These are phyloP conservation scores for Scomber scombrus DNA, from an alignment of 2,113 vertebrate species.

Conservation along the genomic window DNA sequence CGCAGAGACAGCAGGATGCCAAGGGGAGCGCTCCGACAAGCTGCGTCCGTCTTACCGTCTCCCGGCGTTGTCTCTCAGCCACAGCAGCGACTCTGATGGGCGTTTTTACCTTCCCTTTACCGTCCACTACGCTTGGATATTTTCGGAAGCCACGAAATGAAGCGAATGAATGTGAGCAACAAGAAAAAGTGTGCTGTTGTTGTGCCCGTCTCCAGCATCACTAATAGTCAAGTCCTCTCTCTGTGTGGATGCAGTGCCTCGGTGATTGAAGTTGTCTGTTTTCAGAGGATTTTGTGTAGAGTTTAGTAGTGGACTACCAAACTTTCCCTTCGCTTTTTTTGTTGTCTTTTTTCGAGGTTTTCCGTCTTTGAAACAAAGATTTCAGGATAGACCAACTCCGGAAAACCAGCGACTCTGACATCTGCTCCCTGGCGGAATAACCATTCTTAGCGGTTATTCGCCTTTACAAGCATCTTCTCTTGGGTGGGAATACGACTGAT, in stretches of 20 bases:
- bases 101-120: constrained; percentile 65
- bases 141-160: constrained; percentile 79
- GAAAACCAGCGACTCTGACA: constrained; percentile 70
- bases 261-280: constrained; percentile 55
- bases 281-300: constrained; percentile 65
- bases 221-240: constrained; percentile 58
- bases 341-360: constrained; percentile 68
- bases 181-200: constrained; percentile 73
- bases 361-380: constrained; percentile 72
- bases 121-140: constrained; percentile 78
- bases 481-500: constrained; percentile 80
- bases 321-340: constrained; percentile 64
- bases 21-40: constrained; percentile 65
- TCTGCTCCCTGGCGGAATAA: constrained; percentile 74
- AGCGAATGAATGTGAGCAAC: constrained; percentile 88
- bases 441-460: constrained; percentile 76
- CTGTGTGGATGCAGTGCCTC: constrained; percentile 70
- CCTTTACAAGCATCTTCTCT: constrained; percentile 75
- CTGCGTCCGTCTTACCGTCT: constrained; percentile 67
- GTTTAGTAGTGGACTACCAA: constrained; percentile 65
- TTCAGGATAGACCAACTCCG: constrained; percentile 79
- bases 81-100: constrained; percentile 78
- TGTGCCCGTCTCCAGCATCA: constrained; percentile 72
- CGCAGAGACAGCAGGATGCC: constrained; percentile 75
- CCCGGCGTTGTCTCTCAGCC: constrained; percentile 69